These are phyloP conservation scores for Mionectes olivaceus DNA, from an alignment of 2,797 vertebrate species.

Conservation along the genomic window DNA sequence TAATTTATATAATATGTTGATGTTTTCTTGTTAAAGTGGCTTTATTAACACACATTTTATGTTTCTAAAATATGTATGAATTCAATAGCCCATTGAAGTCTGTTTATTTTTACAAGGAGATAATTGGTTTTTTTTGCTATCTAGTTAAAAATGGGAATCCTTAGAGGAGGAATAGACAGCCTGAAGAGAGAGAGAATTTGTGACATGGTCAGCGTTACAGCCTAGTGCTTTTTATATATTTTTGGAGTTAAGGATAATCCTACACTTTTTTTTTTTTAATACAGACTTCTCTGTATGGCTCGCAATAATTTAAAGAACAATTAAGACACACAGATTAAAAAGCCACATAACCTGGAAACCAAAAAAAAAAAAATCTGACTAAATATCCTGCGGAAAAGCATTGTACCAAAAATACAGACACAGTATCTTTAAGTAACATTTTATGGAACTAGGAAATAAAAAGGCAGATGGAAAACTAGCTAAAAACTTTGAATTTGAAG, in stretches of 20 bases:
- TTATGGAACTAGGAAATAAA: background rate
- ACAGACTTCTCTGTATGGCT: background rate
- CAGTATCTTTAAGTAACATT: background rate
- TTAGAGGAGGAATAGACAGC: background rate
- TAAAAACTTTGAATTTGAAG: background rate
- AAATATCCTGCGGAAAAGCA: background rate
- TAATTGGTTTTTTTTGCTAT: conserved; percentile 57
- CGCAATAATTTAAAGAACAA: background rate
- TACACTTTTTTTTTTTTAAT: background rate
- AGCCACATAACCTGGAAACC: background rate
- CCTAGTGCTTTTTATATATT: background rate
- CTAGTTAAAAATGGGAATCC: conserved; percentile 20
- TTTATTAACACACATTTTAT: conserved; percentile 50
- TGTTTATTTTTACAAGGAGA: conserved; percentile 55
- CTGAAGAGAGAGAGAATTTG: background rate
- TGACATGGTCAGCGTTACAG: background rate
- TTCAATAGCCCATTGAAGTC: conserved; percentile 29
- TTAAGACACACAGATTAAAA: background rate
- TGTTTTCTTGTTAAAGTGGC: conserved; percentile 14
- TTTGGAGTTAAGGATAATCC: background rate
- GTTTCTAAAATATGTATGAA: conserved; percentile 52
- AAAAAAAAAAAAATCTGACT: background rate
- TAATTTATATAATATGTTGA: conserved; percentile 26
- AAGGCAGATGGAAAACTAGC: background rate
- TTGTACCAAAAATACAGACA: background rate